Evolutionary conservation across 2,797 vertebrate genomes (phyloP), one percentile per base, ranked within the genome.

Genomic region (Astyanax mexicanus): DNA sequence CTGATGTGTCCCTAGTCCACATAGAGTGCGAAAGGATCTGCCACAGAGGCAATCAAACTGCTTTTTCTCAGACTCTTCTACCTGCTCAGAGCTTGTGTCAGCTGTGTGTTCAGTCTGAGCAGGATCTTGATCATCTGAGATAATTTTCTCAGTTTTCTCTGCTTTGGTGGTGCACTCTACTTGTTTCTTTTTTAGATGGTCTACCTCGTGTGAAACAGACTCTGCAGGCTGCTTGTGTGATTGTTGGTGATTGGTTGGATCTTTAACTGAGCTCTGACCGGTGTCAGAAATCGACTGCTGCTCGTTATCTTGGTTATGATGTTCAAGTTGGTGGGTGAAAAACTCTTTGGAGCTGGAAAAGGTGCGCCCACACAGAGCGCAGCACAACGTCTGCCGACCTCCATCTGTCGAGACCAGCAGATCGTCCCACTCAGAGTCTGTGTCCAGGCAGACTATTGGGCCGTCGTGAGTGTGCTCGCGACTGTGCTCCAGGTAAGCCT

Each of bases 101-200:
- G n/a, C 1, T 2, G 54, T 15, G 1, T 71, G 72, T 45, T 92
- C 90, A 10, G 27, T 38, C 80, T 90, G 86, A 80, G 60, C 79
- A 0, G 21, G 0, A 2, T 77, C 23, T 49, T 91, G 89, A 8
- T 81, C 86, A 0, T 25, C 27, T 10, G 51, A 10, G 5, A 17
- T 45, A 69, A 38, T 4, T 0, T 91, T 90, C 71, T 83, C 87
- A 0, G 81, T 82, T 54, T 74, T 87, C 57, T 80, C 86, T 3
- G 88, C 80, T 76, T 93, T 94, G 4, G 88, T 87, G 55, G 93
- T 92, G 3, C 94, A 95, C 35, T 91, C 88, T 84, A 95, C 95
- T 0, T 93, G 86, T 78, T 94, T 95, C 81, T 94, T 94, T 84
- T 94, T 92, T 71, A 94, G 88, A 71, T 93, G 88, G 69, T 90